Conservation (phyloP, 2,888 invertebrate genomes). For the Sesamia inferens region DNA sequence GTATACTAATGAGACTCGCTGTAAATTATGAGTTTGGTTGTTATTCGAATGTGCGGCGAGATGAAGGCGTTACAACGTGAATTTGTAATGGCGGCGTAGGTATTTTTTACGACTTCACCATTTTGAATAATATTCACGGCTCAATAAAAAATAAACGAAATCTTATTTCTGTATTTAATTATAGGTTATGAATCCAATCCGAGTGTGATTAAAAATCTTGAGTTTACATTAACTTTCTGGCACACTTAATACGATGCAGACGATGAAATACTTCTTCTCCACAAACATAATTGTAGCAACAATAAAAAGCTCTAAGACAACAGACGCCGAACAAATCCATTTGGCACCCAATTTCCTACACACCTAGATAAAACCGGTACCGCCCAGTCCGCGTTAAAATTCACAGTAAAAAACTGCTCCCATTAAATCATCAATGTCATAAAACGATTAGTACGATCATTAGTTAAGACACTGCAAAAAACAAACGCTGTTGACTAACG, state of each 20-base stretch:
- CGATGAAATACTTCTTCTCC: not conserved
- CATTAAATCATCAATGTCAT: conserved; percentile 85
- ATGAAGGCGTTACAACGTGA: conserved; percentile 84
- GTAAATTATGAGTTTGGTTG: conserved; percentile 84
- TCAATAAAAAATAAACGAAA: conserved; percentile 59
- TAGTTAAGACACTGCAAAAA: conserved; percentile 77
- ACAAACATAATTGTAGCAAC: not conserved
- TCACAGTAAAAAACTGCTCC: conserved; percentile 65
- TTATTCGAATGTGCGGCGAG: conserved; percentile 83
- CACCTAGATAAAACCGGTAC: conserved; percentile 47
- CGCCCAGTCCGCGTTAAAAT: conserved; percentile 64
- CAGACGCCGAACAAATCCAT: conserved; percentile 21
- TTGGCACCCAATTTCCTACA: conserved; percentile 42
- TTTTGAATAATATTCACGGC: conserved; percentile 64
- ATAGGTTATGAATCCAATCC: conserved; percentile 40
- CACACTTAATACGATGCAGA: not conserved
- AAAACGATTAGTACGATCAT: conserved; percentile 82
- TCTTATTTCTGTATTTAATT: conserved; percentile 60
- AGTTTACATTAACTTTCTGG: not conserved
- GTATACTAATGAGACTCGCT: conserved; percentile 83
- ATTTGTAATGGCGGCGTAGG: conserved; percentile 79
- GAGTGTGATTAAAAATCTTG: conserved; percentile 17
- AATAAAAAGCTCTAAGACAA: conserved; percentile 26
- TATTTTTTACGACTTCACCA: conserved; percentile 74
- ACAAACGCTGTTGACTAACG: conserved; percentile 75